These are phyloP conservation scores for Patiria pectinifera DNA, from an alignment of 53 echinoderm and acorn worm genomes.

Conservation along the genomic window DNA sequence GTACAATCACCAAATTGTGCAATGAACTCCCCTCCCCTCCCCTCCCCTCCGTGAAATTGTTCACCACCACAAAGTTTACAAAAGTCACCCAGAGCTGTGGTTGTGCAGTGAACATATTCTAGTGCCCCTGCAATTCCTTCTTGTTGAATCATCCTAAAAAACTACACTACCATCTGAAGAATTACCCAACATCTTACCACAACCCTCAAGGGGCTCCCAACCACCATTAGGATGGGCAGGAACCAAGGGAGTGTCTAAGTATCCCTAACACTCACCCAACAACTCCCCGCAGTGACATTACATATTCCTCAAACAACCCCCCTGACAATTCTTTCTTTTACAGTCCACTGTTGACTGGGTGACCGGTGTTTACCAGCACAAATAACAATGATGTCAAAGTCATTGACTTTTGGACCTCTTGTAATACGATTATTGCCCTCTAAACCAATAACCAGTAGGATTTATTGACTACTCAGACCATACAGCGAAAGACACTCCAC, in stretches of 20 bases:
- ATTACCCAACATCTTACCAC: neutral
- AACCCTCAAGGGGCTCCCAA: neutral
- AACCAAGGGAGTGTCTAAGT: constrained; percentile 22
- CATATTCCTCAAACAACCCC: constrained; percentile 8
- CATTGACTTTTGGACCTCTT: constrained; percentile 42
- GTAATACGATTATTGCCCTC: constrained; percentile 52
- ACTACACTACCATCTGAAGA: neutral
- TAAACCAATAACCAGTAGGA: neutral
- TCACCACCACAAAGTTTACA: too few relatives aligned
- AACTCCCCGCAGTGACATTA: constrained; percentile 24
- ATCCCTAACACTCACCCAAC: constrained; percentile 11
- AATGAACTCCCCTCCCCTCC: too few relatives aligned
- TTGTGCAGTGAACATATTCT: too few relatives aligned
- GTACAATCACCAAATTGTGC: too few relatives aligned
- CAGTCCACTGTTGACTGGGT: too few relatives aligned
- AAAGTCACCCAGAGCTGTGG: too few relatives aligned
- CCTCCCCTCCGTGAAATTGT: too few relatives aligned
- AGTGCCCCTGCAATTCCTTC: too few relatives aligned
- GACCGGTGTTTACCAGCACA: constrained; percentile 3
- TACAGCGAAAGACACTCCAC: constrained; percentile 43
- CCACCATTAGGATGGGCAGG: constrained; percentile 19
- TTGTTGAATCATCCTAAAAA: neutral
- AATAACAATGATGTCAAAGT: constrained; percentile 59
- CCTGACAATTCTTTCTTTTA: constrained; percentile 5
- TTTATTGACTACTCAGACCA: constrained; percentile 40